Conservation (phyloP, 2,888 invertebrate genomes). For the Lysandra coridon region DNA sequence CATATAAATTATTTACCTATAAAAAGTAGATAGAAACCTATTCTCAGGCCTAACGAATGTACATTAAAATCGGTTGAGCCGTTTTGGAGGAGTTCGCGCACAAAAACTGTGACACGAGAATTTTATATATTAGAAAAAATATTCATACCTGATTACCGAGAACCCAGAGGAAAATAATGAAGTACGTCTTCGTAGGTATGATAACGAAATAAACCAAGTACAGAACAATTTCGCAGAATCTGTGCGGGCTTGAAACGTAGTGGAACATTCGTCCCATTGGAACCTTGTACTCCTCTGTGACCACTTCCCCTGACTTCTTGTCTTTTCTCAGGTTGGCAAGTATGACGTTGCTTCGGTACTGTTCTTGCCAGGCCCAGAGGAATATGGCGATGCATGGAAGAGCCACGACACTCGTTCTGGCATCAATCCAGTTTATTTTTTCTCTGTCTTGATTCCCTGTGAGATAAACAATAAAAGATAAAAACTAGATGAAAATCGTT, state of each 20-base stretch:
- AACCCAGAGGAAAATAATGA: conserved; percentile 88
- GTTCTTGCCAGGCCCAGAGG: conserved; percentile 87
- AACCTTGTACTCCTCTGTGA: conserved; percentile 86
- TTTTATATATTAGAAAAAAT: neutral
- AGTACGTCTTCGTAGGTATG: conserved; percentile 84
- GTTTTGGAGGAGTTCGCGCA: too few species aligned
- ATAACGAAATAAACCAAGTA: conserved; percentile 84
- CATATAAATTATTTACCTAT: too few species aligned
- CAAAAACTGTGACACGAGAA: too few species aligned
- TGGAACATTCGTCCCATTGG: conserved; percentile 90
- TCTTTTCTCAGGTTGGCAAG: conserved; percentile 90
- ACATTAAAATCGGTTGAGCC: too few species aligned
- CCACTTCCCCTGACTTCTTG: conserved; percentile 83
- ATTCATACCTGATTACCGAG: conserved; percentile 86
- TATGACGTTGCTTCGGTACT: conserved; percentile 85
- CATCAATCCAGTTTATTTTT: conserved; percentile 58
- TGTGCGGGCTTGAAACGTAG: conserved; percentile 90
- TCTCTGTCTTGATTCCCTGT: conserved; percentile 57
- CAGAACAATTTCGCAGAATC: conserved; percentile 87
- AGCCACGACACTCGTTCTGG: conserved; percentile 56
- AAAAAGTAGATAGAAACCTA: too few species aligned
- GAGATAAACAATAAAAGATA: conserved; percentile 30
- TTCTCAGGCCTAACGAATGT: too few species aligned
- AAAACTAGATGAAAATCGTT: too few species aligned
- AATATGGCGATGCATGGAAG: conserved; percentile 81